A percentile compares a stretch with the other conserved stretches of the same genome.
phyloP scores from a whole-genome alignment of 2,888 invertebrate genomes.

The Petrophora chlorosata region DNA sequence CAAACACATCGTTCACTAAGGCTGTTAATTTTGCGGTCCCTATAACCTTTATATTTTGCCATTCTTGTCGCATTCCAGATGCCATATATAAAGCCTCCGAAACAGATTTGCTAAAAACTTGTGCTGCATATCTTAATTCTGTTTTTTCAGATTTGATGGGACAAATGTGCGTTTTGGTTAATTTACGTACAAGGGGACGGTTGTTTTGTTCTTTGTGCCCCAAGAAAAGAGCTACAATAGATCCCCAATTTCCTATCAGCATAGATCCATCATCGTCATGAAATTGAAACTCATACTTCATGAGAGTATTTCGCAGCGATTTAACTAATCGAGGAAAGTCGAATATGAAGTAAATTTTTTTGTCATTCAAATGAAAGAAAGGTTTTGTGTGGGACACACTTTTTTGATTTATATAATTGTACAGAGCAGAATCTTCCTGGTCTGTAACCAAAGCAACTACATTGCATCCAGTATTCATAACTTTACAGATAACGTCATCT shows the following conservation, averaged over 20 bases:
- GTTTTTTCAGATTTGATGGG: conserved; percentile 6
- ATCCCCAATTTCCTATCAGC: neutral
- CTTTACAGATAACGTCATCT: neutral
- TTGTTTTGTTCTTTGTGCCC: neutral
- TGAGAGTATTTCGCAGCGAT: conserved; percentile 7
- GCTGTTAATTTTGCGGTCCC: neutral
- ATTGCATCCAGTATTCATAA: neutral
- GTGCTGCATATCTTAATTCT: conserved; percentile 9
- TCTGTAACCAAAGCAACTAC: conserved; percentile 8
- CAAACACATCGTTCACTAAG: neutral
- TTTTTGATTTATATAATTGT: neutral
- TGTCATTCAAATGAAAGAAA: neutral
- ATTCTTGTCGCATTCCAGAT: neutral
- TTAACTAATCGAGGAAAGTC: conserved; percentile 10
- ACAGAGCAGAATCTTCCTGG: conserved; percentile 2
- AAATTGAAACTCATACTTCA: conserved; percentile 5
- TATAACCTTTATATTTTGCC: neutral
- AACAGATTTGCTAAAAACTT: conserved; percentile 13
- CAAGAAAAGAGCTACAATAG: neutral
- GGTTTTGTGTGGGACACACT: neutral
- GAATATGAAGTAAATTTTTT: conserved; percentile 9
- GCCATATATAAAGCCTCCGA: conserved; percentile 7
- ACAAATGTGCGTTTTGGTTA: conserved; percentile 6
- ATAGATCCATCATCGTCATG: neutral
- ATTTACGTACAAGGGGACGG: neutral